Conservation (phyloP, 2,113 vertebrate species). For the Pantherophis guttatus region DNA sequence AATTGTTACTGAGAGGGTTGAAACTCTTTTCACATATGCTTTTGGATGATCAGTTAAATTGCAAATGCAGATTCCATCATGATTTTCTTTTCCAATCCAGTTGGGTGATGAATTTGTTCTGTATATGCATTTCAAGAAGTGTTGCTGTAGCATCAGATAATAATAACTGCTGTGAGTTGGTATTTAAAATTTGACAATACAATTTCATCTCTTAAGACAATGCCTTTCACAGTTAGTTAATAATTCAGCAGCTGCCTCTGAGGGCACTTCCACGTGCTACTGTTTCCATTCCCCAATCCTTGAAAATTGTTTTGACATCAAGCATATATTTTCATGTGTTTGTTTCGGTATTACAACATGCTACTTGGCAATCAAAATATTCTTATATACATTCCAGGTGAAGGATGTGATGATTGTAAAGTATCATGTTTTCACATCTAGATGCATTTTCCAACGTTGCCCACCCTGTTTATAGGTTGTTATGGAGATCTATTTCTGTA, state of each 20-base stretch:
- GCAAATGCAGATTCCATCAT: neutral
- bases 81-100: neutral
- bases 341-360: neutral
- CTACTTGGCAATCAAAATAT: neutral
- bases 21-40: neutral
- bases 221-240: neutral
- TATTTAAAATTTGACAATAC: neutral
- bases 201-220: neutral
- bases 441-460: neutral
- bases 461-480: neutral
- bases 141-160: neutral
- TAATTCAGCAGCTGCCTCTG: neutral
- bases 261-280: neutral
- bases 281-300: neutral
- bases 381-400: neutral
- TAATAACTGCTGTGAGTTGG: neutral
- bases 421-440: neutral
- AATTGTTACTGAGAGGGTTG: neutral
- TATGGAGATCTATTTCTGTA: neutral
- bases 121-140: neutral
- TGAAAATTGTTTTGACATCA: neutral
- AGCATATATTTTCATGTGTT: neutral
- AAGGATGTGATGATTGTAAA: neutral
- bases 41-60: neutral
- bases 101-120: neutral